Percentiles rank a stretch among this genome's conserved stretches.
These are phyloP conservation scores for Camponotus floridanus DNA, from an alignment of 1,140 invertebrate genomes.

Conservation along the genomic window DNA sequence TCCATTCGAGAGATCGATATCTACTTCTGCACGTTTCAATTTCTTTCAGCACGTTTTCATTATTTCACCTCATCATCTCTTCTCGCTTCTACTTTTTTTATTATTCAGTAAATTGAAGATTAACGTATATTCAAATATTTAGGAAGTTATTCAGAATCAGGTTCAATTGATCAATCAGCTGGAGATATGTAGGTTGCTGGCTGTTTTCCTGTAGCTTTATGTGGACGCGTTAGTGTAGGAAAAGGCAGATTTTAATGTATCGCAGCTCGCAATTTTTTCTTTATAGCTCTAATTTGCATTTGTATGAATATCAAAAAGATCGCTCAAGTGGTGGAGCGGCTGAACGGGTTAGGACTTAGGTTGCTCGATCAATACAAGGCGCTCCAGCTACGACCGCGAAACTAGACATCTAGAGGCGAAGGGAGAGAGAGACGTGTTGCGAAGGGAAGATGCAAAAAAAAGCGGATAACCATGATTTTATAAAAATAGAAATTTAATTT, in stretches of 20 bases:
- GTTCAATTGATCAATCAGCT: neutral
- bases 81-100: neutral
- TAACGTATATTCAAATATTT: neutral
- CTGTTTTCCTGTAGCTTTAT: neutral
- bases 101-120: neutral
- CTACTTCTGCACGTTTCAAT: neutral
- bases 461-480: neutral
- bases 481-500: neutral
- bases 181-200: neutral
- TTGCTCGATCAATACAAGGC: slow-evolving; percentile 55
- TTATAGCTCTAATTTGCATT: neutral
- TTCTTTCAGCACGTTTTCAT: neutral
- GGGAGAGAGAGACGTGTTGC: neutral
- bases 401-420: slow-evolving; percentile 20
- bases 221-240: neutral
- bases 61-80: neutral
- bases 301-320: slow-evolving; percentile 29
- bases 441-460: neutral
- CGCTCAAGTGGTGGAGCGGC: neutral
- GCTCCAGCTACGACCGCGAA: slow-evolving; percentile 32
- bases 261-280: no score
- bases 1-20: slow-evolving; percentile 16
- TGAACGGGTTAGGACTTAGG: slow-evolving; percentile 56
- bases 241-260: neutral
- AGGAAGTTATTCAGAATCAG: neutral